phyloP scores from a whole-genome alignment of 2,888 invertebrate species.

The Buathra laborator region DNA sequence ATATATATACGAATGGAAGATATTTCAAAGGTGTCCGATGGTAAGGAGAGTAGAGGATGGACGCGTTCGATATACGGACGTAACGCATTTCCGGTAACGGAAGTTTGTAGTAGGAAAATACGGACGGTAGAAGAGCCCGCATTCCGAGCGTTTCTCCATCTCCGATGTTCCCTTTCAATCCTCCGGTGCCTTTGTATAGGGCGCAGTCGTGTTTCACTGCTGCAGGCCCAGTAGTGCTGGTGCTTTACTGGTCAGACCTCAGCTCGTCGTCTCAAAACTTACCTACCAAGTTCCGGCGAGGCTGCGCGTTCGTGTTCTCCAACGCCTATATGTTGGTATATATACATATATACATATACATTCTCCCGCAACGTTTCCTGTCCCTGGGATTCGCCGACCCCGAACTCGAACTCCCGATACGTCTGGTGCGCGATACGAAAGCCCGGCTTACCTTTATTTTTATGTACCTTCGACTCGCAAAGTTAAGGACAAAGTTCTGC shows the following conservation, averaged over 20 bases:
- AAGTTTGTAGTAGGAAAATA: slow-evolving; percentile 53
- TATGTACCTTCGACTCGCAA: slow-evolving; percentile 68
- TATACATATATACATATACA: slow-evolving; percentile 12
- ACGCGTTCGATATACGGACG: background rate
- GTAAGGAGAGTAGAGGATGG: background rate
- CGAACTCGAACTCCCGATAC: slow-evolving; percentile 72
- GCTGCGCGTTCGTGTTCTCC: background rate
- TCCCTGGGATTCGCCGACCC: slow-evolving; percentile 37
- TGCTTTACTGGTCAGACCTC: slow-evolving; percentile 57
- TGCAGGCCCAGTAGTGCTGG: slow-evolving; percentile 44
- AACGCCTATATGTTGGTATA: background rate
- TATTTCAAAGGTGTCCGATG: background rate
- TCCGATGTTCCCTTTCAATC: slow-evolving; percentile 5
- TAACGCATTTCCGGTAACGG: slow-evolving; percentile 8
- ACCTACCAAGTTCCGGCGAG: slow-evolving; percentile 50
- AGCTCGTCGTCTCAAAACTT: slow-evolving; percentile 58
- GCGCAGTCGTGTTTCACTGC: slow-evolving; percentile 15
- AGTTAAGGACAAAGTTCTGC: slow-evolving; percentile 64
- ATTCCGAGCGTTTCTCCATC: slow-evolving; percentile 33
- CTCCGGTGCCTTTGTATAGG: slow-evolving; percentile 33
- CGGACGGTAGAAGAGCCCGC: slow-evolving; percentile 30
- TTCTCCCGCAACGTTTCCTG: slow-evolving; percentile 69
- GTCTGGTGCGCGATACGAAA: slow-evolving; percentile 68
- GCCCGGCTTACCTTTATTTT: slow-evolving; percentile 75
- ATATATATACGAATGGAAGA: slow-evolving; percentile 6